These are phyloP conservation scores for Drosophila neonasuta DNA, from an alignment of 2,888 invertebrate genomes.

Conservation along the genomic window DNA sequence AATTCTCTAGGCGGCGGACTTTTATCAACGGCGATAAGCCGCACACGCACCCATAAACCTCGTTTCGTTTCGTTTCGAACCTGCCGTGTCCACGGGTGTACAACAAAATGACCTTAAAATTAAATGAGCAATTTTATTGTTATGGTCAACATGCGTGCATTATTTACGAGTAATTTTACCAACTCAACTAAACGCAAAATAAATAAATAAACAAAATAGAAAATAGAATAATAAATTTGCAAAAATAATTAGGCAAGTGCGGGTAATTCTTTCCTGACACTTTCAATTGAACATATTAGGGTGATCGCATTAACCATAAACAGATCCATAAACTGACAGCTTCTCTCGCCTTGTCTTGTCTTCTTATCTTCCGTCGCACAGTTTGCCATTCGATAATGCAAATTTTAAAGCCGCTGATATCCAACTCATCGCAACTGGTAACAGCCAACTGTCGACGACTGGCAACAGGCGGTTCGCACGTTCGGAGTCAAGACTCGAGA, in stretches of 20 bases:
- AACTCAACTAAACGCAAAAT: neutral
- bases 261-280: neutral
- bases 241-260: slow-evolving; percentile 1
- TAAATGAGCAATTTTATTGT: slow-evolving; percentile 62
- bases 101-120: slow-evolving; percentile 65
- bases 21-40: slow-evolving; percentile 62
- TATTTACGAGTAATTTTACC: slow-evolving; percentile 21
- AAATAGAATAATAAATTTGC: slow-evolving; percentile 3
- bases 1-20: slow-evolving; percentile 62
- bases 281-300: slow-evolving; percentile 12
- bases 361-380: neutral
- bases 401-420: slow-evolving; percentile 25
- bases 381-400: slow-evolving; percentile 41
- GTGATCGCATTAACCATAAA: slow-evolving; percentile 37
- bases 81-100: slow-evolving; percentile 25
- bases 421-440: slow-evolving; percentile 8
- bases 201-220: neutral
- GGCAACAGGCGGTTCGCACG: slow-evolving; percentile 42
- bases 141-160: slow-evolving; percentile 64
- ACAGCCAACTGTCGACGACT: slow-evolving; percentile 7
- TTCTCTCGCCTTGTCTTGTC: slow-evolving; percentile 7
- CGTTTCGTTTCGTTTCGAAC: slow-evolving; percentile 48
- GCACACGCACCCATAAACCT: slow-evolving; percentile 78
- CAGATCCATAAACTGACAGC: slow-evolving; percentile 33
- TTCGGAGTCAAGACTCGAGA: slow-evolving; percentile 34